Base-by-base conservation (phyloP, 2,888 invertebrate species). In the Bibio marci region DNA sequence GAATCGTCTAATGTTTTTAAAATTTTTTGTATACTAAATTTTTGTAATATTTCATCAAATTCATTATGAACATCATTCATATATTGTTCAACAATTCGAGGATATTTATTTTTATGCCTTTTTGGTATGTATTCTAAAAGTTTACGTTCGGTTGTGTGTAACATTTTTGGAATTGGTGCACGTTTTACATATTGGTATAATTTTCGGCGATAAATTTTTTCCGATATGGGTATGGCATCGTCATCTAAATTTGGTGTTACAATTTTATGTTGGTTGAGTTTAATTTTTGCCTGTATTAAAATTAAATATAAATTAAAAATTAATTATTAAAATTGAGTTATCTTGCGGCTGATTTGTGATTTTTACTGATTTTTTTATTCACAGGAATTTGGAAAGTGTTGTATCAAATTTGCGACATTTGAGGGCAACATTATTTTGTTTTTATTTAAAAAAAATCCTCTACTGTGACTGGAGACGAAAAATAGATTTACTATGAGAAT, bases 1-100 rank as follows among this genome's bases (percentile, higher is more conserved):
- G 0, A 49, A 30, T 71, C 69, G 1, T 72, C 72, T 28, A 65
- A 55, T 38, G 74, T 71, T 27, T 68, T 65, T 13, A 79, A 64
- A 39, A 76, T 70, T 26, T 69, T 69, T 49, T 70, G 71, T 35
- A 80, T 70, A 11, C 77, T 77, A 27, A 72, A 66, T 1, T 66
- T 59, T 46, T 76, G 75, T 40, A 76, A 68, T 36, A 73, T 63
- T 15, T 59, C 58, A 47, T 73, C 63, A 63, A 71, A 79, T 46
- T 73, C 73, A 0, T 51, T 51, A 47, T 72, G 60, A 3, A 62
- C 58, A 35, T 72, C 72, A 2, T 48, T 47, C 57, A 73, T 63
- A 35, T 71, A 66, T 1, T 47, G 50, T 3, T 61, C 53, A 1
- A 71, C 61, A 10, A 73, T 50, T 19, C 62, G 55, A 1, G 70